These are phyloP conservation scores for Calidris pugnax DNA, from an alignment of 2,113 vertebrate genomes.

Conservation along the genomic window DNA sequence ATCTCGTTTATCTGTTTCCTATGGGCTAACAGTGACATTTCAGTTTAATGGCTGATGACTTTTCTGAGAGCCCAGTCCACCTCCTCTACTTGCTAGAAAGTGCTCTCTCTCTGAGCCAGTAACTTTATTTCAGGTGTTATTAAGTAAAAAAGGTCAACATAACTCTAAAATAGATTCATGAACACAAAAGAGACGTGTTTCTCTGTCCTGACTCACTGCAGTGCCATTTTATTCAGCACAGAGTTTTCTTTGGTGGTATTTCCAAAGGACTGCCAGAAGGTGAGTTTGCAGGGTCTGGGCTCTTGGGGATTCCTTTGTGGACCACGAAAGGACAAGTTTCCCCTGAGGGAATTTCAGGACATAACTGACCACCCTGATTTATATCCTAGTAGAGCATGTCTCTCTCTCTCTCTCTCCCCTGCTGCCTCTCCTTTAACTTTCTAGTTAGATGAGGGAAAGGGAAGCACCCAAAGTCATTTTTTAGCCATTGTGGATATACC, in stretches of 20 bases:
- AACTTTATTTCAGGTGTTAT: slow-evolving; percentile 16
- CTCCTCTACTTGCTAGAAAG: neutral
- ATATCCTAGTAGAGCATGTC: neutral
- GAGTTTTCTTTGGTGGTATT: neutral
- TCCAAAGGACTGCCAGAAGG: neutral
- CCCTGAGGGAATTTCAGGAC: neutral
- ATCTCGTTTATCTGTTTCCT: neutral
- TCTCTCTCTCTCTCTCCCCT: neutral
- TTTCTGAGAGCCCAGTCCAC: neutral
- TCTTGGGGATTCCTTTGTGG: neutral
- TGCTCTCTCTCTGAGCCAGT: neutral
- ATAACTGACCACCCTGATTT: neutral
- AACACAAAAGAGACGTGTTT: neutral
- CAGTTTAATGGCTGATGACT: neutral
- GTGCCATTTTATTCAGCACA: neutral
- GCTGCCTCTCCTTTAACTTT: neutral
- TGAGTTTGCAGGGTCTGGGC: neutral
- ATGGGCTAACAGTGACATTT: slow-evolving; percentile 21
- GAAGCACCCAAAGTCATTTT: neutral
- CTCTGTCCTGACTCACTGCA: neutral
- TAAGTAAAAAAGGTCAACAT: slow-evolving; percentile 38
- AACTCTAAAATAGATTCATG: neutral
- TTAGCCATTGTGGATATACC: neutral
- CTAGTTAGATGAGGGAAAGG: neutral
- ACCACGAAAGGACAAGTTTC: neutral